Percentiles rank a stretch among this genome's conserved stretches.
Evolutionary conservation across 2,113 vertebrate genomes (phyloP).

Genomic region (Odocoileus hemionus): DNA sequence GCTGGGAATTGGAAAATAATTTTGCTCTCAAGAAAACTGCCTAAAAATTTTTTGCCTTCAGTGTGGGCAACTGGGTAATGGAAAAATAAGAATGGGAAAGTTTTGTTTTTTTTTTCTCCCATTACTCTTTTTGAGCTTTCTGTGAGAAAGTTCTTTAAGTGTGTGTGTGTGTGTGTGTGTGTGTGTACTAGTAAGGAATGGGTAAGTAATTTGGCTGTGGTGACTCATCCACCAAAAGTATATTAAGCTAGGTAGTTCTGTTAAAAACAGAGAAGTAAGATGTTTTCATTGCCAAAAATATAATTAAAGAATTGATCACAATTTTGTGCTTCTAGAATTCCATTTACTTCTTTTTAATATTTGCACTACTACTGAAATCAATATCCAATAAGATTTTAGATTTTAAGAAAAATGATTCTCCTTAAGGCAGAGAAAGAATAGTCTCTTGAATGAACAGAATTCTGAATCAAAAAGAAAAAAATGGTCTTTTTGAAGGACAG

Average conservation of each 20-base stretch:
- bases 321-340: slow-evolving; percentile 12
- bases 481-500: not conserved
- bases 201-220: not conserved
- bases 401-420: slow-evolving; percentile 8
- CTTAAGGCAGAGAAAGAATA: not conserved
- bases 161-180: not conserved
- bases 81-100: not conserved
- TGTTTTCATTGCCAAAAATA: not conserved
- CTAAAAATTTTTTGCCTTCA: not conserved
- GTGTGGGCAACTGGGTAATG: not conserved
- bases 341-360: not conserved
- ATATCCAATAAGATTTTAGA: not conserved
- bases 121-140: not conserved
- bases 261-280: not conserved
- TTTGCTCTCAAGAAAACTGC: not conserved
- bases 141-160: not conserved
- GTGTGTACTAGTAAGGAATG: not conserved
- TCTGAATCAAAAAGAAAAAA: not conserved
- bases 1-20: not conserved
- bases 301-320: not conserved
- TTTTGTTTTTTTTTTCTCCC: too few species aligned
- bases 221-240: not conserved
- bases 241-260: not conserved
- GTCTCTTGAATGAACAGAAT: not conserved
- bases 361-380: not conserved